A percentile compares a stretch with the other conserved stretches of the same genome.
Conservation (phyloP, 2,888 invertebrate species). For the Dryobotodes eremita region DNA sequence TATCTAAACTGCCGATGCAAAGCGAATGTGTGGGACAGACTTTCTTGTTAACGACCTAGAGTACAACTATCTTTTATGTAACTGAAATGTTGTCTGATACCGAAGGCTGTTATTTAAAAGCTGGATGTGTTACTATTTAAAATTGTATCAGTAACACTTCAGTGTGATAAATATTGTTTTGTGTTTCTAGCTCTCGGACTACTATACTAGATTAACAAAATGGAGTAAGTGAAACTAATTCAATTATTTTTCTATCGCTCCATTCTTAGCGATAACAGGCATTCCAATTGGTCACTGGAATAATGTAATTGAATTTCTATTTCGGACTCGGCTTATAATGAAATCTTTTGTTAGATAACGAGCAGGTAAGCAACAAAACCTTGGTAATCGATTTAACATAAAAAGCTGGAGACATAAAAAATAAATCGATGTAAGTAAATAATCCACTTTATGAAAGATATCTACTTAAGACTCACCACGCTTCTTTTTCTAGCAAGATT, state of each 20-base stretch:
- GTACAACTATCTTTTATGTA: slow-evolving; percentile 81
- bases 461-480: slow-evolving; percentile 4
- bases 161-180: slow-evolving; percentile 37
- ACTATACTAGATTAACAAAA: slow-evolving; percentile 30
- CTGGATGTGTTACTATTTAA: slow-evolving; percentile 38
- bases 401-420: slow-evolving; percentile 32
- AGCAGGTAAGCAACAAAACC: slow-evolving; percentile 32
- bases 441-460: slow-evolving; percentile 30
- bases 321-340: slow-evolving; percentile 2
- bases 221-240: slow-evolving; percentile 31
- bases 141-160: slow-evolving; percentile 43
- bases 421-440: slow-evolving; percentile 28
- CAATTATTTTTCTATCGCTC: slow-evolving; percentile 43
- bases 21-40: slow-evolving; percentile 81
- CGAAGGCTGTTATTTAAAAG: slow-evolving; percentile 63
- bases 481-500: slow-evolving; percentile 26
- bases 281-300: slow-evolving; percentile 37
- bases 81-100: slow-evolving; percentile 73
- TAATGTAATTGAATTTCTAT: slow-evolving; percentile 37
- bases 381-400: slow-evolving; percentile 38
- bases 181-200: slow-evolving; percentile 26
- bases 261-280: slow-evolving; percentile 26
- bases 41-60: slow-evolving; percentile 81
- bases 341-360: slow-evolving; percentile 44
- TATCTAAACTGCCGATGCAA: slow-evolving; percentile 81